Conservation (phyloP, 1,140 invertebrate genomes). For the Trinorchestia longiramus region DNA sequence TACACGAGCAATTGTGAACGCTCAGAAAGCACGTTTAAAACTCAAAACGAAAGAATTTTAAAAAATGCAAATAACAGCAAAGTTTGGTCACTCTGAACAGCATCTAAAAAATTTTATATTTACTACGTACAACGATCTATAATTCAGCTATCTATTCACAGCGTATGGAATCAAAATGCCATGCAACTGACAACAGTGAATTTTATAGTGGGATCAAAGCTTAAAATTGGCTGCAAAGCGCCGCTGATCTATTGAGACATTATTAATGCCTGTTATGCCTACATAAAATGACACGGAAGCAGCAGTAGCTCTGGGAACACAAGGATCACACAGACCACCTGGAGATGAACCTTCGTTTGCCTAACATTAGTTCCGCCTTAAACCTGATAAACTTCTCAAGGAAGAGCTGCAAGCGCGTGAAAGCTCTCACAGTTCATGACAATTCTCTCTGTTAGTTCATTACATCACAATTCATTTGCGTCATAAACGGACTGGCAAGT, state of each 20-base stretch:
- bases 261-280: not conserved
- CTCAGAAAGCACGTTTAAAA: too few species aligned
- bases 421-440: not conserved
- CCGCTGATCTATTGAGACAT: not conserved
- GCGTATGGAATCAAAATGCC: too few species aligned
- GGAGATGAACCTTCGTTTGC: not conserved
- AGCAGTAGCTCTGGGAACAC: not conserved
- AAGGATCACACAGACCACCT: not conserved
- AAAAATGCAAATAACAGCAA: too few species aligned
- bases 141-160: too few species aligned
- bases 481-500: not conserved
- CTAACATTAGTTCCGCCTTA: not conserved
- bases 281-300: not conserved
- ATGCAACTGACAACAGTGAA: not conserved
- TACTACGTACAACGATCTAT: too few species aligned
- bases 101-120: too few species aligned
- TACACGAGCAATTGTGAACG: too few species aligned
- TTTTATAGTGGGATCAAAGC: not conserved
- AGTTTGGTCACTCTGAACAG: too few species aligned
- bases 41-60: too few species aligned
- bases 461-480: not conserved
- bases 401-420: not conserved
- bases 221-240: not conserved
- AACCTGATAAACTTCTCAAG: not conserved
- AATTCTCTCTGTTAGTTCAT: not conserved